phyloP scores from a whole-genome alignment of 2,113 vertebrate species.

The Campylorhamphus procurvoides region DNA sequence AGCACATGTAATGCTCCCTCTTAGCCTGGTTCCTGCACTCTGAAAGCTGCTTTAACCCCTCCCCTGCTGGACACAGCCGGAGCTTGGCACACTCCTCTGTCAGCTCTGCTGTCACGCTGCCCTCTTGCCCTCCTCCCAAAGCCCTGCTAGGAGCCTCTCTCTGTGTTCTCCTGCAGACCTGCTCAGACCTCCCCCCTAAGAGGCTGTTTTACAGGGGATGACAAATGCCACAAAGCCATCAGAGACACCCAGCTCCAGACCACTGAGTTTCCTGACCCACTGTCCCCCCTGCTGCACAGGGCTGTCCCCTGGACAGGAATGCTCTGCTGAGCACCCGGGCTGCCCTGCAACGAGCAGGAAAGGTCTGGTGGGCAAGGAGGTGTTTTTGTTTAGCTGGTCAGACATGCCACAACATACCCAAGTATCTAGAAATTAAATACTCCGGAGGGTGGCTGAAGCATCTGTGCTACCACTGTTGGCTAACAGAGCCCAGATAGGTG shows the following conservation, averaged over 20 bases:
- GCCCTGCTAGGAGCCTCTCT: neutral
- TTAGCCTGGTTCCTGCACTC: neutral
- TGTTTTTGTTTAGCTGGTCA: neutral
- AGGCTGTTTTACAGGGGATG: neutral
- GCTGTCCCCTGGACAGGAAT: neutral
- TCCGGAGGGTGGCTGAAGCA: neutral
- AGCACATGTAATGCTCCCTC: neutral
- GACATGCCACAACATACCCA: neutral
- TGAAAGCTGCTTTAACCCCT: neutral
- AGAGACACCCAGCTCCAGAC: neutral
- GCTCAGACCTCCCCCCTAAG: neutral
- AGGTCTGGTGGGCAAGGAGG: neutral
- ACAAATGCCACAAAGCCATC: neutral
- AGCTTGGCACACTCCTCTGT: neutral
- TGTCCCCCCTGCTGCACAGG: neutral
- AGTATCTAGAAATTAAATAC: neutral
- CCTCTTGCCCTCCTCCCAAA: neutral
- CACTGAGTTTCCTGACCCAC: neutral
- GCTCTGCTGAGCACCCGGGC: neutral
- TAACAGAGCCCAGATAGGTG: neutral
- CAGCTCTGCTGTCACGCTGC: neutral
- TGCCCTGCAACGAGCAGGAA: neutral
- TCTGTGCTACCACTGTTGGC: neutral
- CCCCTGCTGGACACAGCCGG: neutral
- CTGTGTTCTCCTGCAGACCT: neutral